A percentile compares a stretch with the other conserved stretches of the same genome.
Evolutionary conservation across 2,797 vertebrate genomes (phyloP).

Genomic region (Kryptopterus vitreolus): DNA sequence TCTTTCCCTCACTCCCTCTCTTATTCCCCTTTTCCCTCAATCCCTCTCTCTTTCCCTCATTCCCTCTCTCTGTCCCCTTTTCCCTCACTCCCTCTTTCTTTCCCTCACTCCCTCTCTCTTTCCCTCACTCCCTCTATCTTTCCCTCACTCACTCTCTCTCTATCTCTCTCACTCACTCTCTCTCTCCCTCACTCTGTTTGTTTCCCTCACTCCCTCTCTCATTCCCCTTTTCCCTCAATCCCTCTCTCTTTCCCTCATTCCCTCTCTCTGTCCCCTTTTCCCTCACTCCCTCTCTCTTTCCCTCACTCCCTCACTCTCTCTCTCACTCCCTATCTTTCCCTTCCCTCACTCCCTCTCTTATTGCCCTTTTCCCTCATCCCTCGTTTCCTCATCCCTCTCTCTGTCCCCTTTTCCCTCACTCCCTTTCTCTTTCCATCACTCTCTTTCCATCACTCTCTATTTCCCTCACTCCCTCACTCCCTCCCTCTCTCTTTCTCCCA

Average conservation of each 20-base stretch:
- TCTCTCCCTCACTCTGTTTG: background rate
- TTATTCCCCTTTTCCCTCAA: constrained; percentile 9
- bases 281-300: no score
- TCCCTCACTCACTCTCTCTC: constrained; percentile 42
- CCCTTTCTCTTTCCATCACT: background rate
- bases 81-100: no score
- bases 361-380: constrained; percentile 12
- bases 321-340: no score
- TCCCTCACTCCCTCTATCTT: constrained; percentile 18
- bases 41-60: background rate
- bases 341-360: constrained; percentile 42
- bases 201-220: background rate
- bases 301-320: no score
- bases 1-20: constrained; percentile 44
- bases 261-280: constrained; percentile 18
- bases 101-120: no score
- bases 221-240: no score
- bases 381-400: background rate
- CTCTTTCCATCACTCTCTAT: constrained; percentile 32
- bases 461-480: constrained; percentile 35
- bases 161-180: background rate
- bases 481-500: background rate
- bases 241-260: constrained; percentile 19
- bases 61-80: no score
- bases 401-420: background rate